Evolutionary conservation across 1,140 invertebrate species (phyloP), one percentile per base, ranked within the genome.

Genomic region (Musca vetustissima): DNA sequence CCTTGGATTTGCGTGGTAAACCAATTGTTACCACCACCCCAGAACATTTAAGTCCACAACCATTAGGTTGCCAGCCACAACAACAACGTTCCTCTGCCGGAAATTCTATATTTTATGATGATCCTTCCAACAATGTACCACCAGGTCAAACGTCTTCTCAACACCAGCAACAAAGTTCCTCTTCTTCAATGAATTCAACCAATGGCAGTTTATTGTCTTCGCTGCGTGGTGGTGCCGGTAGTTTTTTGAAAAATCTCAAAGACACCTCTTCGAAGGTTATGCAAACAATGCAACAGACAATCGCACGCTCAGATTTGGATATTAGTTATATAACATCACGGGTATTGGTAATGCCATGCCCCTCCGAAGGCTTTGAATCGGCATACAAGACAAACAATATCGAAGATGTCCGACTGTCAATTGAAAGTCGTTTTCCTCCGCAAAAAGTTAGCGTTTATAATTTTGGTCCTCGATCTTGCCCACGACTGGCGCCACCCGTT

Each of bases 241-340:
- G 89, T 75, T 90, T 96, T 72, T 85, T 98, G 50, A 96, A 96
- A 74, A 98, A 98, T 80, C 85, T 98, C 15, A 97, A 97, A 82
- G 97, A 98, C 77, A 97, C 96, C 1, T 97, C 96, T 8, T 92
- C 90, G 17, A 97, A 97, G 88, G 94, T 98, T 15, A 97, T 98
- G 89, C 94, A 97, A 79, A 93, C 95, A 28, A 94, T 98, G 57
- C 95, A 96, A 80, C 93, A 95, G 75, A 92, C 92, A 57, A 97
- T 97, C 84, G 92, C 91, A 50, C 88, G 93, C 69, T 89, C 89
- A 22, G 95, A 97, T 82, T 83, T 97, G 66, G 95, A 97, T 81
- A 91, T 96, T 19, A 94, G 89, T 78, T 96, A 96, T 81, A 89
- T 97, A 53, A 97, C 95, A 8, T 94, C 94, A 50, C 87, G 94